These are phyloP conservation scores for Peromyscus polionotus DNA, from an alignment of 2,113 vertebrate genomes.

Conservation along the genomic window DNA sequence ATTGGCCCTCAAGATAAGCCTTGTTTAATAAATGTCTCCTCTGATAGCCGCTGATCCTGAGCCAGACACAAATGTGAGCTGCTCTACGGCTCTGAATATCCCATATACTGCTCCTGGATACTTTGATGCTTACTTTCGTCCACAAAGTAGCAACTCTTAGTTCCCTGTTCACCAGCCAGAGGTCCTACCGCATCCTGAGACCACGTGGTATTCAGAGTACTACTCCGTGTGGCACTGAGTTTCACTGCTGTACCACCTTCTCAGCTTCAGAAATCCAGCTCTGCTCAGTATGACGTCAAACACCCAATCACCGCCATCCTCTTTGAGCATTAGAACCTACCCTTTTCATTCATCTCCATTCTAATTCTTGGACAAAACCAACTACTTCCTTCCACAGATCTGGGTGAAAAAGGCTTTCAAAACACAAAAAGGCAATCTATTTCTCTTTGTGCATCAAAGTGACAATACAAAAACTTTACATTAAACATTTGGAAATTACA, in stretches of 20 bases:
- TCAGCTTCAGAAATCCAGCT: not conserved
- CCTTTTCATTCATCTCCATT: not conserved
- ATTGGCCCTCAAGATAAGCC: not conserved
- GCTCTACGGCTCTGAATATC: rapidly evolving
- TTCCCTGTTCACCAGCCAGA: not conserved
- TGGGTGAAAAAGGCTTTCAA: not conserved
- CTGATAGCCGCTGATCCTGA: not conserved
- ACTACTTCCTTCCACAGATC: not conserved
- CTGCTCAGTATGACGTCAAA: not conserved
- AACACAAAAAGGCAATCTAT: not conserved
- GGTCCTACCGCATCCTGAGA: not conserved
- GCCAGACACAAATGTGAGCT: not conserved
- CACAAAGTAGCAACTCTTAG: not conserved
- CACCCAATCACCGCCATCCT: not conserved
- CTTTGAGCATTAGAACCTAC: not conserved
- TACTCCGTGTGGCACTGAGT: rapidly evolving
- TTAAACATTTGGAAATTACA: not conserved
- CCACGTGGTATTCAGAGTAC: not conserved
- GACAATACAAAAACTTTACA: not conserved
- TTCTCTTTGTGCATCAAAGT: slow-evolving; percentile 11
- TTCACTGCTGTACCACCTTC: not conserved
- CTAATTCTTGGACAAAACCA: not conserved
- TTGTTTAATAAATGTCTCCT: not conserved
- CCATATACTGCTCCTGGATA: not conserved
- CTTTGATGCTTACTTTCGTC: not conserved